Base-by-base conservation (phyloP, 2,888 invertebrate genomes). In the Aleiodes leptofemur region DNA sequence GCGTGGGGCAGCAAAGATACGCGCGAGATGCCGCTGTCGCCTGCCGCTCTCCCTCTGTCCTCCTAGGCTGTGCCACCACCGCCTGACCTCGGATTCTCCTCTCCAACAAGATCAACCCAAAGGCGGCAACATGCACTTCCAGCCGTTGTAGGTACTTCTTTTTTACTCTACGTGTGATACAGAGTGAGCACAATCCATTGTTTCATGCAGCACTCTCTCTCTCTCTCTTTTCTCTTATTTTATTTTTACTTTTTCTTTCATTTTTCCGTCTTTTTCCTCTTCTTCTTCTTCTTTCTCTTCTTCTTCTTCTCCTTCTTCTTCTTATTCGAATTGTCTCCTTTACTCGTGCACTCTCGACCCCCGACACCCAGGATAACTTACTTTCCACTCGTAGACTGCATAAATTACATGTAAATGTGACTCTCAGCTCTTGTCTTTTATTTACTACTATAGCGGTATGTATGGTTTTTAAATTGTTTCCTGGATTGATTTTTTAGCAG, bases 331-430 rank as follows among this genome's bases (percentile, higher is more conserved):
- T 64, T 64, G 64, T 64, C 64, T 64, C 64, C 64, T 48, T 64
- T 38, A 64, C 64, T 43, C 48, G 64, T 64, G 64, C 71, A 55
- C 69, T 69, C 69, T 69, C 72, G 57, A 51, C 61, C 72, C 73
- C 66, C 53, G 29, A 13, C 64, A 64, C 38, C 43, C 64, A 74
- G 82, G 84, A 85, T 86, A 87, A 85, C 82, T 87, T 82, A 85
- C 83, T 86, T 85, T 83, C 81, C 77, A 56, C 61, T 78, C 76
- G 79, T 76, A 78, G 78, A 79, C 81, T 82, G 82, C 82, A 83
- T 86, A 84, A 86, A 85, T 85, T 83, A 83, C 82, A 73, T 66
- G 80, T 81, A 82, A 86, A 86, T 86, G 79, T 74, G 74, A 74
- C 43, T 73, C 16, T 66, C 16, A 55, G 43, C 16, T 23, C 43